Base-by-base conservation (phyloP, 2,888 invertebrate species). In the Cheilosia grossa region DNA sequence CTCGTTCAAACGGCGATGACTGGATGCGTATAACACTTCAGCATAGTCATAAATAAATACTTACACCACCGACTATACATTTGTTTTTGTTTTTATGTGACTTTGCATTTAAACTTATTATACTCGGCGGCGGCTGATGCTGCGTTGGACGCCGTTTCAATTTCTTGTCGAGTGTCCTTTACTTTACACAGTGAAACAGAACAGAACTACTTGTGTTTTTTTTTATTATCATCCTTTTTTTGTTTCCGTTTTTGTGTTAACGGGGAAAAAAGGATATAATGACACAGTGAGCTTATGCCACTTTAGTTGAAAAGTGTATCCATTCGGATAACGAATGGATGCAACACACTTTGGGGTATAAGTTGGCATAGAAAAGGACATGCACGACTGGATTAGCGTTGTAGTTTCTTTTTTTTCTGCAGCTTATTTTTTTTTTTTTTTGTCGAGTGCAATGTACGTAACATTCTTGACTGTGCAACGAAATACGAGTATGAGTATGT, bases 311-410 rank as follows among this genome's bases (percentile, higher is more conserved):
- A 24, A 81, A 69, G 67, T 58, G 61, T 63, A 73, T 47, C 59
- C 66, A 80, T 66, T 67, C 66, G 73, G 66, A 73, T 79, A 66
- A 73, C 73, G 66, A 73, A 73, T 72, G 53, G 58, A 73, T 67
- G 80, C 74, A 67, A 53, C 40, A 63, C 67, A 40, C 53, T 66
- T 44, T 73, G 66, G 59, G 58, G 58, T 19, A 72, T 58, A 66
- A 73, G 33, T 47, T 66, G 54, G 40, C 61, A 63, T 51, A 51
- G 42, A 74, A 81, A 81, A 81, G 77, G 69, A 63, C 80, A 74
- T 56, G 40, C 54, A 74, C 81, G 73, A 47, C 30, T 61, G 54
- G 54, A 73, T 59, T 59, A 73, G 21, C 40, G 44, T 54, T 53
- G 21, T 17, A 56, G 51, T 56, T 47, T 47, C 27, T 42, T 21